These are phyloP conservation scores for Centropyge bicolor DNA, from an alignment of 2,797 vertebrate genomes.

Conservation along the genomic window DNA sequence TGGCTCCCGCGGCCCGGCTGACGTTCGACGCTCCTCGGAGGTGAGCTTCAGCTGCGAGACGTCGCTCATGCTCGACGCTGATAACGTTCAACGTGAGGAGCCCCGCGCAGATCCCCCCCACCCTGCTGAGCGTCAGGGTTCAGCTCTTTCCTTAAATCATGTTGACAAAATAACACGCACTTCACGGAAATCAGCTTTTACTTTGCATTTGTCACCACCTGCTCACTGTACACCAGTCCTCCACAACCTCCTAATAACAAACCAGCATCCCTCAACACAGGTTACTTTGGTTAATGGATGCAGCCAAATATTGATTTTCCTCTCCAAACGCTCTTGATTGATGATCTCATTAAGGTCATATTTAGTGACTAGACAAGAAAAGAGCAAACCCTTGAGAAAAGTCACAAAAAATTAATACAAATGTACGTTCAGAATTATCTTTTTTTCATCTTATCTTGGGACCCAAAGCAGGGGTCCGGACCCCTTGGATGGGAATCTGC, in stretches of 20 bases:
- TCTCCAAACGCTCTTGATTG: neutral
- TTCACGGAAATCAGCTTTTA: slow-evolving; percentile 12
- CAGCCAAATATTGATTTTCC: neutral
- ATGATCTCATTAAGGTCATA: neutral
- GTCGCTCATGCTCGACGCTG: slow-evolving; percentile 29
- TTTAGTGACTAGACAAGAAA: neutral
- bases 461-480: neutral
- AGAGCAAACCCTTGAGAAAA: too few relatives aligned
- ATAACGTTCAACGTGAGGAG: slow-evolving; percentile 31
- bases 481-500: neutral
- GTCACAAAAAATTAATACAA: neutral
- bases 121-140: slow-evolving; percentile 23
- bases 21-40: slow-evolving; percentile 24
- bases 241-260: neutral
- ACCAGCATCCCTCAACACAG: neutral
- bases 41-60: slow-evolving; percentile 30
- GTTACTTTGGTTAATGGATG: neutral
- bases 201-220: slow-evolving; percentile 8
- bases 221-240: neutral
- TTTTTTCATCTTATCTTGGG: neutral
- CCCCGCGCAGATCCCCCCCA: neutral
- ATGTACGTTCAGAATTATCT: neutral
- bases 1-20: slow-evolving; percentile 17
- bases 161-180: neutral
- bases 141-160: slow-evolving; percentile 25